These are phyloP conservation scores for Euclidia mi DNA, from an alignment of 2,888 invertebrate species.

Conservation along the genomic window DNA sequence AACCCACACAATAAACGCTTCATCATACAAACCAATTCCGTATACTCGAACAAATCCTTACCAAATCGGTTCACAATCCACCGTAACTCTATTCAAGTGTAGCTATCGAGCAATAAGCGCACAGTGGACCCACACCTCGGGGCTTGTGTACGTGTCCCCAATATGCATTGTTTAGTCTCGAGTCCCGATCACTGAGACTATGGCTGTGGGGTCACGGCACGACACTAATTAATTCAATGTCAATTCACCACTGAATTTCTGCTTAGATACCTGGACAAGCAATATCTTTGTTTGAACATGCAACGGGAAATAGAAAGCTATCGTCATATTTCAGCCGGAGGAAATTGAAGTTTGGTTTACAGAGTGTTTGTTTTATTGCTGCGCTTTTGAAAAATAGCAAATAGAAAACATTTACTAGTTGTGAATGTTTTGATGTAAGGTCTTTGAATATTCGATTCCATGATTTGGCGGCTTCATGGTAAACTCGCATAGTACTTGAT, in stretches of 20 bases:
- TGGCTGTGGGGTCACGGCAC: slow-evolving; percentile 28
- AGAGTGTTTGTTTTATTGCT: too few species aligned
- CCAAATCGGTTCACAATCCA: neutral
- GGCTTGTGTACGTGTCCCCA: slow-evolving; percentile 39
- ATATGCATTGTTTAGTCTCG: slow-evolving; percentile 39
- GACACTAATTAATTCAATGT: slow-evolving; percentile 19
- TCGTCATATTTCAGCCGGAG: too few species aligned
- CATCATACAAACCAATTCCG: too few species aligned
- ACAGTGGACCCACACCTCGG: slow-evolving; percentile 26
- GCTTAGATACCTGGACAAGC: neutral
- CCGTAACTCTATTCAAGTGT: slow-evolving; percentile 9
- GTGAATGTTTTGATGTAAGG: too few species aligned
- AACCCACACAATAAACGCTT: too few species aligned
- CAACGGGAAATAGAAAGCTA: too few species aligned
- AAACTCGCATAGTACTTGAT: too few species aligned
- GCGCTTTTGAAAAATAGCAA: too few species aligned
- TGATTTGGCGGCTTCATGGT: too few species aligned
- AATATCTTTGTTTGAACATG: neutral
- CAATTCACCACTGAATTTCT: slow-evolving; percentile 2
- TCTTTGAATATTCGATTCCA: too few species aligned
- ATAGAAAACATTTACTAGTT: too few species aligned
- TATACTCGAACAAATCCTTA: slow-evolving; percentile 4
- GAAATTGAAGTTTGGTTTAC: too few species aligned
- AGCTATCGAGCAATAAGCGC: slow-evolving; percentile 38
- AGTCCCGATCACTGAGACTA: slow-evolving; percentile 47